phyloP scores from a whole-genome alignment of 2,888 invertebrate species.

The Lordiphosa fenestrarum region DNA sequence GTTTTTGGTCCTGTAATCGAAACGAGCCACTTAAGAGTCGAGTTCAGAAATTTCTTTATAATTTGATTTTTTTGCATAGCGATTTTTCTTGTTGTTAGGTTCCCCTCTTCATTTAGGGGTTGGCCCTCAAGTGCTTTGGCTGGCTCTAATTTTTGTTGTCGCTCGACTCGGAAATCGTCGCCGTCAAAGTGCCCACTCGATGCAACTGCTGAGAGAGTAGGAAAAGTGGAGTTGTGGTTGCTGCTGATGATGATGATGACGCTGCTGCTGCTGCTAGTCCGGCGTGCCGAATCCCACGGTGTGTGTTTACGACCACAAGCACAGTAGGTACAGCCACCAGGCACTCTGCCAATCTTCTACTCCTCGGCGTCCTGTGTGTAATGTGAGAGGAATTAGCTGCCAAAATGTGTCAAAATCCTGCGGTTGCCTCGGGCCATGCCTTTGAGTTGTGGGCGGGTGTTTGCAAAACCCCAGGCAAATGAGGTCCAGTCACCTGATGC shows the following conservation, averaged over 20 bases:
- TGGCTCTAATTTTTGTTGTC: slow-evolving; percentile 65
- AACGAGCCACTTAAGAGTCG: slow-evolving; percentile 76
- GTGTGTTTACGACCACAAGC: slow-evolving; percentile 80
- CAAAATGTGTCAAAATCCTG: slow-evolving; percentile 58
- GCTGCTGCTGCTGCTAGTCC: slow-evolving; percentile 11
- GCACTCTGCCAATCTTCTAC: neutral
- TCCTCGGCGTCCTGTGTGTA: slow-evolving; percentile 7
- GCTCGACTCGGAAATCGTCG: slow-evolving; percentile 65
- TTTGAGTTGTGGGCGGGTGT: slow-evolving; percentile 31
- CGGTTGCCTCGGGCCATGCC: slow-evolving; percentile 37
- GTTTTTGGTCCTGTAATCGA: slow-evolving; percentile 65
- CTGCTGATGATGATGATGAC: slow-evolving; percentile 19
- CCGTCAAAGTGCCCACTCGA: slow-evolving; percentile 66
- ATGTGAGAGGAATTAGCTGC: slow-evolving; percentile 50
- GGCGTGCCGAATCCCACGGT: slow-evolving; percentile 78
- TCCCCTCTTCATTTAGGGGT: slow-evolving; percentile 40
- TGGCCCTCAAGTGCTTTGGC: slow-evolving; percentile 50
- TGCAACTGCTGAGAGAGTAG: slow-evolving; percentile 43
- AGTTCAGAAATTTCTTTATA: slow-evolving; percentile 48
- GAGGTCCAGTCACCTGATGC: slow-evolving; percentile 56
- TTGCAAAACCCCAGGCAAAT: slow-evolving; percentile 51
- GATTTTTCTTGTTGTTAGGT: slow-evolving; percentile 12
- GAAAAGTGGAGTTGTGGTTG: slow-evolving; percentile 29
- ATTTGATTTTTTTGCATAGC: slow-evolving; percentile 34
- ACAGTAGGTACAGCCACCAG: slow-evolving; percentile 67